Evolutionary conservation across 2,888 invertebrate genomes (phyloP).

Genomic region (Drosophila nr. medialis): DNA sequence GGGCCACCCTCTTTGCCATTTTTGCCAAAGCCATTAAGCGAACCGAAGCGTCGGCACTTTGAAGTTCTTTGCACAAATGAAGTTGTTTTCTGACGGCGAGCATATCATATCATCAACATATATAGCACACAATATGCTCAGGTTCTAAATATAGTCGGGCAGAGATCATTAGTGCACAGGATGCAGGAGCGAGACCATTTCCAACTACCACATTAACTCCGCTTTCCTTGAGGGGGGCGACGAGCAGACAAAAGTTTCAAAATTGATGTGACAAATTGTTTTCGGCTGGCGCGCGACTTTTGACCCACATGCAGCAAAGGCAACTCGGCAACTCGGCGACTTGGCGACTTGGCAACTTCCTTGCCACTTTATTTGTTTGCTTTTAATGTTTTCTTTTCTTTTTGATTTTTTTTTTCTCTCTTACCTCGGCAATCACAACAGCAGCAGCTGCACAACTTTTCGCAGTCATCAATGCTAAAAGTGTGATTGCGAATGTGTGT

Average conservation of each 20-base stretch:
- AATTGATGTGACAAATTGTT: slow-evolving; percentile 65
- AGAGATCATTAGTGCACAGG: slow-evolving; percentile 58
- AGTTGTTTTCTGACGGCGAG: slow-evolving; percentile 24
- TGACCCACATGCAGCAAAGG: slow-evolving; percentile 64
- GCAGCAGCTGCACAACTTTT: slow-evolving; percentile 10
- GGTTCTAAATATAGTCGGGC: slow-evolving; percentile 43
- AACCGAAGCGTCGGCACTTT: slow-evolving; percentile 44
- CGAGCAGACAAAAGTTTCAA: slow-evolving; percentile 30
- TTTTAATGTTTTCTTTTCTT: background rate
- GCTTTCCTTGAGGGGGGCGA: background rate
- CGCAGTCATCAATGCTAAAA: slow-evolving; percentile 27
- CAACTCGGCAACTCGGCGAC: slow-evolving; percentile 28
- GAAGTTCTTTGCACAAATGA: slow-evolving; percentile 56
- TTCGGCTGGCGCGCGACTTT: slow-evolving; percentile 59
- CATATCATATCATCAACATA: slow-evolving; percentile 11
- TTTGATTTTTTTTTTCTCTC: slow-evolving; percentile 1
- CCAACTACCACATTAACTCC: background rate
- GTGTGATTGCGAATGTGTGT: slow-evolving; percentile 19
- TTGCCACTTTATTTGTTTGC: slow-evolving; percentile 30
- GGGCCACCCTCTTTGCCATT: slow-evolving; percentile 7
- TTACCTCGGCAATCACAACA: slow-evolving; percentile 46
- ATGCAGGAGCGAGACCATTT: slow-evolving; percentile 27
- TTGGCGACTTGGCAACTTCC: slow-evolving; percentile 35
- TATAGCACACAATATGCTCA: slow-evolving; percentile 37
- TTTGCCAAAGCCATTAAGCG: slow-evolving; percentile 24